Base-by-base conservation (phyloP, 2,797 vertebrate species). In the Rhinichthys osculus region DNA sequence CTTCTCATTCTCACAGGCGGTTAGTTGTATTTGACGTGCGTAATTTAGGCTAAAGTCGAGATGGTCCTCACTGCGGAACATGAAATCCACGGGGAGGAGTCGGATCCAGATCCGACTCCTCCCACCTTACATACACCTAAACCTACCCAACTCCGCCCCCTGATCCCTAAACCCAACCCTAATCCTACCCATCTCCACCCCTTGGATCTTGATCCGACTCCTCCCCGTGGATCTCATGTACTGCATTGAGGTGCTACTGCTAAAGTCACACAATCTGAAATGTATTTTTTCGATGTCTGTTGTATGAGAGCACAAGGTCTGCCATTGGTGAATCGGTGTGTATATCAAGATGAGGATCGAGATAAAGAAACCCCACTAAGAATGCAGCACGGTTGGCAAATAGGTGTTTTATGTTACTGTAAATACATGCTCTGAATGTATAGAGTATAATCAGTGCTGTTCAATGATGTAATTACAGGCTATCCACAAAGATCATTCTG, bases 31-130 rank as follows among this genome's bases (percentile, higher is more conserved):
- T 76, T 87, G 35, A 44, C 21, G 3, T 67, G 33, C 10, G 0
- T 82, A 42, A 77, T 71, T 30, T 74, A 66, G 30, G 7, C 30
- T 66, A 17, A 13, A 73, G 47, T 69, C 78, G n/a, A n/a, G n/a
- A n/a, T n/a, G n/a, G n/a, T n/a, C n/a, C n/a, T n/a, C n/a, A n/a
- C n/a, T n/a, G n/a, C n/a, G n/a, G n/a, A n/a, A n/a, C n/a, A n/a
- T n/a, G n/a, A n/a, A n/a, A n/a, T n/a, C n/a, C n/a, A n/a, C n/a
- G n/a, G n/a, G n/a, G n/a, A n/a, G n/a, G n/a, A n/a, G n/a, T n/a
- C n/a, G n/a, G n/a, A n/a, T n/a, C n/a, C n/a, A n/a, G n/a, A n/a
- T n/a, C n/a, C n/a, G n/a, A n/a, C n/a, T n/a, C n/a, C n/a, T n/a
- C n/a, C n/a, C n/a, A n/a, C n/a, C n/a, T n/a, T n/a, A n/a, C n/a